These are phyloP conservation scores for Rhagologus leucostigma DNA, from an alignment of 2,113 vertebrate species.

Conservation along the genomic window DNA sequence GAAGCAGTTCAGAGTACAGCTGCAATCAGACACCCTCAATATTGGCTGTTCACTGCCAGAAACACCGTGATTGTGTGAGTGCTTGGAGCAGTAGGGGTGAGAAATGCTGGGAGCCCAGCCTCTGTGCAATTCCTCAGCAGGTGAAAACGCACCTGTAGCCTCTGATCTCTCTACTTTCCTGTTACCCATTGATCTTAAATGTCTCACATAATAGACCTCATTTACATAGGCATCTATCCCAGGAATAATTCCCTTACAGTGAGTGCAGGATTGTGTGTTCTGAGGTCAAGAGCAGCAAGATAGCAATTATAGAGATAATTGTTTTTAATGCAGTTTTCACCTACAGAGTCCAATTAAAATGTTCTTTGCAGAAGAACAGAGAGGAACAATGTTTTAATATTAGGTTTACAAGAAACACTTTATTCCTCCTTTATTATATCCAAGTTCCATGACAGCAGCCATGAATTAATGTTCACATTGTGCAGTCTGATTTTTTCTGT, in stretches of 20 bases:
- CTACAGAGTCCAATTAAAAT: constrained; percentile 35
- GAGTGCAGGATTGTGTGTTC: neutral
- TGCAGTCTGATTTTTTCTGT: neutral
- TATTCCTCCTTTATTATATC: neutral
- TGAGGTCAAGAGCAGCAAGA: constrained; percentile 18
- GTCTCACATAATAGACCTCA: neutral
- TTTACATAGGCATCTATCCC: neutral
- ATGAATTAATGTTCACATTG: constrained; percentile 24
- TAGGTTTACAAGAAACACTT: constrained; percentile 45
- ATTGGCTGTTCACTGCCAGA: neutral
- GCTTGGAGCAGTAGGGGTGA: neutral
- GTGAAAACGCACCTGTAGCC: neutral
- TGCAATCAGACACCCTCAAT: neutral
- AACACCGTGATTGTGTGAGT: neutral
- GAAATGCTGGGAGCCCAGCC: neutral
- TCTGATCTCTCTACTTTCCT: neutral
- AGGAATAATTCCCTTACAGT: neutral
- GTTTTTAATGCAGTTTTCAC: constrained; percentile 51
- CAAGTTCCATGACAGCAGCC: constrained; percentile 7
- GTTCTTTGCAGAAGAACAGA: constrained; percentile 24
- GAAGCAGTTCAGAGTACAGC: neutral
- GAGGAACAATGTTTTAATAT: constrained; percentile 30
- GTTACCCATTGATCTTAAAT: neutral
- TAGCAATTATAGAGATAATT: constrained; percentile 54
- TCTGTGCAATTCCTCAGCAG: neutral